These are phyloP conservation scores for Diachasma alloeum DNA, from an alignment of 1,140 invertebrate genomes.

Conservation along the genomic window DNA sequence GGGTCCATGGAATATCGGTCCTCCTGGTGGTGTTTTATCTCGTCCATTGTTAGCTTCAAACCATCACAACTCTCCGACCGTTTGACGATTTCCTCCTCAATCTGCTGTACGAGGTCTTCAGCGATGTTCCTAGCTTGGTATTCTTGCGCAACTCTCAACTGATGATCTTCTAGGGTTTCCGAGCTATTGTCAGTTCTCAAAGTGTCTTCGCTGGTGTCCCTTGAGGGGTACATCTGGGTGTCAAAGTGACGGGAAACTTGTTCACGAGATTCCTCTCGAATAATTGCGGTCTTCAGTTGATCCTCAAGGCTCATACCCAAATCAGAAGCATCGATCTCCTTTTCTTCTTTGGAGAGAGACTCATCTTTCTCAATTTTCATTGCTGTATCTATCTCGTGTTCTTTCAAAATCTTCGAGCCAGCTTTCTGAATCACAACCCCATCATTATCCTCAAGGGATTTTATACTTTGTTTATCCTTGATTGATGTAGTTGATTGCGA, in stretches of 20 bases:
- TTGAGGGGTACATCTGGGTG: constrained; percentile 6
- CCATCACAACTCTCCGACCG: constrained; percentile 41
- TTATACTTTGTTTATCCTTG: constrained; percentile 42
- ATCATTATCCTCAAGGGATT: constrained; percentile 45
- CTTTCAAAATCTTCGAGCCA: constrained; percentile 36
- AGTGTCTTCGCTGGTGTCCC: constrained; percentile 10
- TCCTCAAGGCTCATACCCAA: constrained; percentile 28
- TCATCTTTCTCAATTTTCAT: constrained; percentile 49
- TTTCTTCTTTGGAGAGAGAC: constrained; percentile 17
- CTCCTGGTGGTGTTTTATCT: constrained; percentile 37
- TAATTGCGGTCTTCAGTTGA: constrained; percentile 20
- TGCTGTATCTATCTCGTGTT: constrained; percentile 45
- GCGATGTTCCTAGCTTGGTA: constrained; percentile 51
- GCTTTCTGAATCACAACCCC: constrained; percentile 43
- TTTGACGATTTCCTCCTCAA: constrained; percentile 53
- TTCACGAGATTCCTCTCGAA: constrained; percentile 43
- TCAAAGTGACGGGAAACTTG: constrained; percentile 26
- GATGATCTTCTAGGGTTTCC: constrained; percentile 42
- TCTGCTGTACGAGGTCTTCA: constrained; percentile 53
- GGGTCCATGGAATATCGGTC: constrained; percentile 36
- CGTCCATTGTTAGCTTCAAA: constrained; percentile 32
- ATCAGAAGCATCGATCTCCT: constrained; percentile 1
- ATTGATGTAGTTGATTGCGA: constrained; percentile 35
- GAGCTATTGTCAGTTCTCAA: constrained; percentile 3
- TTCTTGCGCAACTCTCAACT: constrained; percentile 45